A percentile compares a stretch with the other conserved stretches of the same genome.
Conservation (phyloP, 2,797 vertebrate species). For the Euthynnus affinis region DNA sequence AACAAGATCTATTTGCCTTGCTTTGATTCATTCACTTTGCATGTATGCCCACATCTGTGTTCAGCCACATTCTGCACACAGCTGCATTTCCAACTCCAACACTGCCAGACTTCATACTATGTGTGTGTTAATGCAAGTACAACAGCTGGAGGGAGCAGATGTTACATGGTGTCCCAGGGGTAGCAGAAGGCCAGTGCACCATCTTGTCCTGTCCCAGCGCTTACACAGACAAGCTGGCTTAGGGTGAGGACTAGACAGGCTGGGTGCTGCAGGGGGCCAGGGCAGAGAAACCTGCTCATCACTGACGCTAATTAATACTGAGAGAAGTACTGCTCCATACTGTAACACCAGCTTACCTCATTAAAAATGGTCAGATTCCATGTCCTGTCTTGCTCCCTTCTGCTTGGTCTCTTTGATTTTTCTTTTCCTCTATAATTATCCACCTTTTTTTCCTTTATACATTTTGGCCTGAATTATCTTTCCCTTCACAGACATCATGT, state of each 20-base stretch:
- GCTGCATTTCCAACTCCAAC: slow-evolving; percentile 9
- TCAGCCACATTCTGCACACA: slow-evolving; percentile 15
- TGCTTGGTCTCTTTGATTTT: slow-evolving; percentile 4
- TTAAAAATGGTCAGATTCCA: slow-evolving; percentile 31
- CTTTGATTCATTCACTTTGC: not conserved
- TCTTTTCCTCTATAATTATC: not conserved
- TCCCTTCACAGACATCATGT: not conserved
- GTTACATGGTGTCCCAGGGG: slow-evolving; percentile 51
- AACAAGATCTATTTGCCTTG: not conserved
- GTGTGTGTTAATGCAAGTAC: not conserved
- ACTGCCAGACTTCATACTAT: slow-evolving; percentile 7
- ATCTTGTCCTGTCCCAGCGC: slow-evolving; percentile 29
- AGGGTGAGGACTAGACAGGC: slow-evolving; percentile 37
- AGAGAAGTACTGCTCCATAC: slow-evolving; percentile 19
- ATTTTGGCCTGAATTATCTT: not conserved
- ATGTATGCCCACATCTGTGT: not conserved
- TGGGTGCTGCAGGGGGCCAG: slow-evolving; percentile 13
- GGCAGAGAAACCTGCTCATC: slow-evolving; percentile 31
- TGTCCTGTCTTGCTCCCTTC: not conserved
- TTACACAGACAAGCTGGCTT: slow-evolving; percentile 39
- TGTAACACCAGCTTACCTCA: slow-evolving; percentile 23
- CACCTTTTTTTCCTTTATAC: not conserved
- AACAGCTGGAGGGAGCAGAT: slow-evolving; percentile 71
- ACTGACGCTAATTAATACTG: slow-evolving; percentile 54
- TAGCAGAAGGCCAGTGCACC: slow-evolving; percentile 28